Evolutionary conservation across 2,113 vertebrate species (phyloP).

Genomic region (Hemicordylus capensis): DNA sequence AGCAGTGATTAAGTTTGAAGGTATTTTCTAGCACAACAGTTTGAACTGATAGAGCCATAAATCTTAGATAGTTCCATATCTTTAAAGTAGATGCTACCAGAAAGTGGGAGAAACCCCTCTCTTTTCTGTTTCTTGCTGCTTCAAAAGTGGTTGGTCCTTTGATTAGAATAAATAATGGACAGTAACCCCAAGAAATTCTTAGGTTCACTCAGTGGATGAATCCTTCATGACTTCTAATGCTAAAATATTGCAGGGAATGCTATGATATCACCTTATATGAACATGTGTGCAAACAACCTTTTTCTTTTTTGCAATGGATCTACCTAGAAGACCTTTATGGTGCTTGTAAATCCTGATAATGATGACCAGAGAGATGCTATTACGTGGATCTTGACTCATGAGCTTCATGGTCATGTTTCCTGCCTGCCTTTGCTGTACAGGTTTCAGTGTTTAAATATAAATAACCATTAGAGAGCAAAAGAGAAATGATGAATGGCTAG

Average conservation of each 20-base stretch:
- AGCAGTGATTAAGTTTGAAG: slow-evolving; percentile 35
- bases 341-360: slow-evolving; percentile 60
- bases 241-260: slow-evolving; percentile 6
- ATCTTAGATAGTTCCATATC: slow-evolving; percentile 11
- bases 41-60: slow-evolving; percentile 6
- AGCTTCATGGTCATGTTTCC: slow-evolving; percentile 56
- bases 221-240: neutral
- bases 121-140: slow-evolving; percentile 16
- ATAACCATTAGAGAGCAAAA: slow-evolving; percentile 32
- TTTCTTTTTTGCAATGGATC: slow-evolving; percentile 21
- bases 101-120: neutral
- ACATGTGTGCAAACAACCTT: slow-evolving; percentile 23
- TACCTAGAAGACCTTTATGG: slow-evolving; percentile 45
- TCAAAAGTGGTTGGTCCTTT: slow-evolving; percentile 31
- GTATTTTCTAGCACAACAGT: slow-evolving; percentile 33
- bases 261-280: slow-evolving; percentile 7
- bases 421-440: slow-evolving; percentile 33
- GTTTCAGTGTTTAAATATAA: slow-evolving; percentile 35
- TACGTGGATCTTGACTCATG: slow-evolving; percentile 45
- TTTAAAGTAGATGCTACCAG: neutral
- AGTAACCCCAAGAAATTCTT: slow-evolving; percentile 13
- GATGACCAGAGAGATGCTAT: slow-evolving; percentile 57
- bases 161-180: neutral
- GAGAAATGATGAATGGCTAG: slow-evolving; percentile 39
- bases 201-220: neutral